Evolutionary conservation across 2,888 invertebrate genomes (phyloP).

Genomic region (Drosophila quinaria): DNA sequence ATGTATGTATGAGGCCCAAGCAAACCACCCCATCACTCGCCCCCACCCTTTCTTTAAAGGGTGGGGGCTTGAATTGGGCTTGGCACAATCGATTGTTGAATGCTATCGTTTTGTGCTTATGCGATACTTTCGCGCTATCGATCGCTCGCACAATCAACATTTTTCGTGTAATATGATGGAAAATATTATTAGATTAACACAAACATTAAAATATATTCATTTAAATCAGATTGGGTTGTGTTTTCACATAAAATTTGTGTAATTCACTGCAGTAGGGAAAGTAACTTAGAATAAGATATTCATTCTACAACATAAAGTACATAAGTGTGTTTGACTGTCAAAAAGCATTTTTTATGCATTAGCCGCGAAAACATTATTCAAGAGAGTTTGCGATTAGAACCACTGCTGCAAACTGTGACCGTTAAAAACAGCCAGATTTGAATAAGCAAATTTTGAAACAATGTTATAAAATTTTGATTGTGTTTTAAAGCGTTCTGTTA

Average conservation of each 20-base stretch:
- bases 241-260: background rate
- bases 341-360: too few relatives aligned
- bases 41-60: constrained; percentile 7
- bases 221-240: background rate
- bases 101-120: constrained; percentile 13
- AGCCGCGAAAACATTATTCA: too few relatives aligned
- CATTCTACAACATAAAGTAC: background rate
- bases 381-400: background rate
- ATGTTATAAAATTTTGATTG: too few relatives aligned
- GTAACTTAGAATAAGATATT: background rate
- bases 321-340: background rate
- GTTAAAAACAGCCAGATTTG: too few relatives aligned
- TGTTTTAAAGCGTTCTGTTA: too few relatives aligned
- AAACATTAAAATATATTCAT: background rate
- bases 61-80: constrained; percentile 25
- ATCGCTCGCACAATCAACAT: constrained; percentile 3
- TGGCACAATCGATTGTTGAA: constrained; percentile 16
- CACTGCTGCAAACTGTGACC: too few relatives aligned
- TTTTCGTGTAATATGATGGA: background rate
- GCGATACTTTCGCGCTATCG: constrained; percentile 40
- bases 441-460: too few relatives aligned
- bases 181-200: background rate
- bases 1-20: constrained; percentile 29
- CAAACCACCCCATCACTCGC: constrained; percentile 15
- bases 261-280: background rate